Conservation (phyloP, 2,797 vertebrate genomes). For the Karalla daura region DNA sequence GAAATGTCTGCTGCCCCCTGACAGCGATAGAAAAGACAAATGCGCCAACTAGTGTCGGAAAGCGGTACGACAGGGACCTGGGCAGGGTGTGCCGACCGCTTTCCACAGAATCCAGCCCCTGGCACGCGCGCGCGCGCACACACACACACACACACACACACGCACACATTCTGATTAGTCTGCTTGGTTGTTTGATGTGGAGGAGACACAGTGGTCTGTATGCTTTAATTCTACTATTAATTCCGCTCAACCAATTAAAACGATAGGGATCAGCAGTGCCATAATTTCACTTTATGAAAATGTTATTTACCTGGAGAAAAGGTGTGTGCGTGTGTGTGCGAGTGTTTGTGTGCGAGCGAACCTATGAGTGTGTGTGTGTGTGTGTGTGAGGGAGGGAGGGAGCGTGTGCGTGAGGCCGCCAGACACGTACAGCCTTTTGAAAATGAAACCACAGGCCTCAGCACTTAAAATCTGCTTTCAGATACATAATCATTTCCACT, state of each 20-base stretch:
- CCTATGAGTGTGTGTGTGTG: too few species aligned
- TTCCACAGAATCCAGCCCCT: constrained; percentile 58
- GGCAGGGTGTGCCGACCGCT: constrained; percentile 33
- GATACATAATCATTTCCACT: constrained; percentile 24
- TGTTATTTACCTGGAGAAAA: constrained; percentile 35
- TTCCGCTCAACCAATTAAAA: constrained; percentile 49
- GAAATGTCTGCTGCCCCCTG: constrained; percentile 56
- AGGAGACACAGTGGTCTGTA: constrained; percentile 17
- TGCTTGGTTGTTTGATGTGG: constrained; percentile 60
- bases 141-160: background rate
- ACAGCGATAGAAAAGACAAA: constrained; percentile 83
- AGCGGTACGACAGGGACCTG: constrained; percentile 63
- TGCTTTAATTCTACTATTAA: constrained; percentile 46
- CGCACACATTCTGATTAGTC: constrained; percentile 6
- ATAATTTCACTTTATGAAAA: constrained; percentile 56
- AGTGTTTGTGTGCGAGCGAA: too few species aligned
- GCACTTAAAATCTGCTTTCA: background rate
- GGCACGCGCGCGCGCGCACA: constrained; percentile 4
- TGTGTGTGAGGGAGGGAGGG: too few species aligned
- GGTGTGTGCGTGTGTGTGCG: too few species aligned
- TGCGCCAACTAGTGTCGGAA: constrained; percentile 86
- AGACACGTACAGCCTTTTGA: constrained; percentile 28
- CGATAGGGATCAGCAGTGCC: constrained; percentile 60
- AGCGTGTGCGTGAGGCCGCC: constrained; percentile 19
- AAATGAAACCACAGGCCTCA: constrained; percentile 40